Base-by-base conservation (phyloP, 2,113 vertebrate species). In the Menura novaehollandiae region DNA sequence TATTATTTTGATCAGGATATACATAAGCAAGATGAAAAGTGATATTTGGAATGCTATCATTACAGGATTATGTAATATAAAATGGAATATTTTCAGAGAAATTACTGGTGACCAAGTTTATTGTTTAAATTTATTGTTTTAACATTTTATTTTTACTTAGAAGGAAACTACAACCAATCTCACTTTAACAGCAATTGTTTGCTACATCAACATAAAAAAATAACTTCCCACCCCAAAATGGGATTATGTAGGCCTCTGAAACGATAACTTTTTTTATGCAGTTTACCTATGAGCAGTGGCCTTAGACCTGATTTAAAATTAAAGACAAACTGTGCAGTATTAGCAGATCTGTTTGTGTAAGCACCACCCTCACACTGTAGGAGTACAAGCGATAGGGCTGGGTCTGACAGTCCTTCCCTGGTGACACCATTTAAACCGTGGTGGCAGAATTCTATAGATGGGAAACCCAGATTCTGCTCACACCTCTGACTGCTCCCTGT, bases 391-490 rank as follows among this genome's bases (percentile, higher is more conserved):
- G 1, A 22, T 0, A 30, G 63, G 76, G 37, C 47, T 24, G 60
- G 17, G 16, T 21, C 56, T 41, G 59, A 55, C 73, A 60, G 14
- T 28, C 39, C 64, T 67, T 52, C 49, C 82, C 81, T 14, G 0
- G 46, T 44, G 72, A 47, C 82, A 90, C 78, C 72, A 10, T 17
- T 51, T 10, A 18, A 51, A 35, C 19, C 1, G 3, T 11, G 49
- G 49, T 26, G 76, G 74, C 49, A 58, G 37, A 88, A 47, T 6
- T 39, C 63, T 32, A 2, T 3, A 63, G 82, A 84, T 71, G 79
- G 84, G 85, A 94, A 97, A 93, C 27, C 15, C 79, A 91, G 72
- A 52, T 86, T 44, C 78, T 73, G 52, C 74, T 95, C 63, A 74
- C 92, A 77, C 85, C 82, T 88, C 85, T 19, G 67, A 5, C 75